Base-by-base conservation (phyloP, 37 sponge, comb jelly and placozoan genomes). In the Axinella damicornis region DNA sequence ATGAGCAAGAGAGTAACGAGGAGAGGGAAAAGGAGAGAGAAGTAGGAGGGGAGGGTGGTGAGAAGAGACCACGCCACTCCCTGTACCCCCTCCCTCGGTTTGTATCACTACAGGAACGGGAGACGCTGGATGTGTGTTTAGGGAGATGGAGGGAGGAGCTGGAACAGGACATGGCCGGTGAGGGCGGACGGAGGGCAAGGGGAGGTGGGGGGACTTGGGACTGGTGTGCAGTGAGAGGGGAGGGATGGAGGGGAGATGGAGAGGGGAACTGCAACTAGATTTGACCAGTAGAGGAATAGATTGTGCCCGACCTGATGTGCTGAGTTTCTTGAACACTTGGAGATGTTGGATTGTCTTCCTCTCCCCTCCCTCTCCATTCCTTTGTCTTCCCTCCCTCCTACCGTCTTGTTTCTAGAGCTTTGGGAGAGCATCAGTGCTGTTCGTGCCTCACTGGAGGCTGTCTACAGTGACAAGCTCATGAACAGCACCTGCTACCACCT, bases 401-500 rank as follows among this genome's bases (percentile, higher is more conserved):
- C 46, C 4, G 36, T 5, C 20, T 9, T 20, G 32, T 28, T 0
- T 5, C 5, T 60, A 92, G 92, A 72, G 22, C 57, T 92, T 0
- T 56, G 25, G 37, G 65, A 55, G 70, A 65, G 57, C 19, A 58
- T 87, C 5, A 38, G 62, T 16, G 73, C 79, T 20, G 77, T 68
- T n/a, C n/a, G 65, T 69, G 63, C 57, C 11, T 19, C 78, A 0
- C 84, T 92, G 41, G 70, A 68, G 20, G 74, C 79, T 0, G 77
- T 92, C 30, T 92, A 92, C 56, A 30, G 61, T 33, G 84, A 78
- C 65, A 59, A 64, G 20, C 9, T 36, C n/a, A 92, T 92, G 92
- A 92, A 83, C 39, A 22, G 30, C 65, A 83, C 84, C 17, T 57
- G 79, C 22, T 92, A 88, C 63, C 89, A 75, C 39, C 69, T 93